A percentile compares a stretch with the other conserved stretches of the same genome.
Evolutionary conservation across 2,113 vertebrate genomes (phyloP).

Genomic region (Tenebrosternarchus preto): DNA sequence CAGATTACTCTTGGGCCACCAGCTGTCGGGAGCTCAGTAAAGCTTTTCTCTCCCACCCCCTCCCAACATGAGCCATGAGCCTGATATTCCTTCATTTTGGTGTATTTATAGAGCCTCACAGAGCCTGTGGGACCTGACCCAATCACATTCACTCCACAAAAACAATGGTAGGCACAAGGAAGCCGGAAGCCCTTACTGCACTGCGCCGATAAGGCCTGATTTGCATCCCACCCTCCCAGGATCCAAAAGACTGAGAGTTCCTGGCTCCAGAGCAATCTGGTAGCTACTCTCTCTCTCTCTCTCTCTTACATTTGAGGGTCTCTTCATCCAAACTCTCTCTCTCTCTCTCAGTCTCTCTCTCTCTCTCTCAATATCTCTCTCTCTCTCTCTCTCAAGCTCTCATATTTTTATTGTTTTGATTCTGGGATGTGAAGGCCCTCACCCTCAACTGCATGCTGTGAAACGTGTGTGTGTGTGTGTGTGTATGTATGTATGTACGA

Average conservation of each 20-base stretch:
- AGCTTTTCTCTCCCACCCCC: constrained; percentile 43
- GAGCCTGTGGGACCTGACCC: constrained; percentile 40
- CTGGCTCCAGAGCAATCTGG: constrained; percentile 44
- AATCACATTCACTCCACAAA: constrained; percentile 51
- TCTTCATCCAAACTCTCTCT: background rate
- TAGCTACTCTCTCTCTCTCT: background rate
- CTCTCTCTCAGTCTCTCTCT: constrained; percentile 14
- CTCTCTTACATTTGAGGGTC: too few species aligned
- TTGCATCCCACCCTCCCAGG: constrained; percentile 44
- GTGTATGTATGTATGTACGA: too few species aligned
- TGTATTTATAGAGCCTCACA: constrained; percentile 54
- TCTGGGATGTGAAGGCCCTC: background rate
- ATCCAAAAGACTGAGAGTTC: constrained; percentile 35
- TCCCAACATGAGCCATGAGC: constrained; percentile 38
- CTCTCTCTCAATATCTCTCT: constrained; percentile 17
- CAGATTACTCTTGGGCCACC: constrained; percentile 58
- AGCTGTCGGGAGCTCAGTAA: constrained; percentile 58
- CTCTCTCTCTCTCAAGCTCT: constrained; percentile 22
- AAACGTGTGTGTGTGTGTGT: constrained; percentile 16
- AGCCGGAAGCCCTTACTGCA: constrained; percentile 53
- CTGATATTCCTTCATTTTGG: constrained; percentile 48
- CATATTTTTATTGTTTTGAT: constrained; percentile 32
- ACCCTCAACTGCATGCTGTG: constrained; percentile 10
- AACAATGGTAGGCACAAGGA: constrained; percentile 58
- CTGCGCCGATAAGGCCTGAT: constrained; percentile 52